These are phyloP conservation scores for Poeciliopsis paucimaculata DNA, from an alignment of 2,797 vertebrate genomes.

Conservation along the genomic window DNA sequence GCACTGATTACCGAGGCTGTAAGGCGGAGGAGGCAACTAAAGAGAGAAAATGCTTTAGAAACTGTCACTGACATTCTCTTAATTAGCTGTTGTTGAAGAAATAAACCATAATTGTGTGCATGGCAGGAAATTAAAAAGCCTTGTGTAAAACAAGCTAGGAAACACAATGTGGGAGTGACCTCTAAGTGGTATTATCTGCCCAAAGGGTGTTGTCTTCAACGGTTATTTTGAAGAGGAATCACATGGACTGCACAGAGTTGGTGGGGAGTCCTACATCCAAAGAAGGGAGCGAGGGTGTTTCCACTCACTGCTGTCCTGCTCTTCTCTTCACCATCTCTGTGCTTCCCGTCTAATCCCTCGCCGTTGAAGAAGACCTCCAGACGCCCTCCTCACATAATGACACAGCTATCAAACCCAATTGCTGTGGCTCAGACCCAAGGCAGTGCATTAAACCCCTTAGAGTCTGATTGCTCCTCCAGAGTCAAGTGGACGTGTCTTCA, in stretches of 20 bases:
- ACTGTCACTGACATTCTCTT: constrained; percentile 49
- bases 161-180: constrained; percentile 57
- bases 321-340: constrained; percentile 46
- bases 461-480: constrained; percentile 85
- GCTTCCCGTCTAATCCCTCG: constrained; percentile 76
- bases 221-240: constrained; percentile 66
- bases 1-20: constrained; percentile 29
- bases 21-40: constrained; percentile 28
- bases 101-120: constrained; percentile 58
- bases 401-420: constrained; percentile 85
- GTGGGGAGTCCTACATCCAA: constrained; percentile 53
- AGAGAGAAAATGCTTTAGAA: constrained; percentile 48
- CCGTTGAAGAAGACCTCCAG: constrained; percentile 80
- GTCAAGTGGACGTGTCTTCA: constrained; percentile 84
- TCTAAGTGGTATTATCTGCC: constrained; percentile 51
- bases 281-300: constrained; percentile 46
- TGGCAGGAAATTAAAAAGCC: constrained; percentile 56
- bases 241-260: constrained; percentile 56
- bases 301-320: constrained; percentile 44
- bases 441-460: constrained; percentile 83
- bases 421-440: constrained; percentile 84
- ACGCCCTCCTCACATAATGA: constrained; percentile 84
- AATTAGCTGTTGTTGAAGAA: constrained; percentile 60
- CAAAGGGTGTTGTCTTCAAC: constrained; percentile 48
- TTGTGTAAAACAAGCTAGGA: constrained; percentile 57